Evolutionary conservation across 2,113 vertebrate genomes (phyloP), one percentile per base, ranked within the genome.

Genomic region (Stigmatopora argus): DNA sequence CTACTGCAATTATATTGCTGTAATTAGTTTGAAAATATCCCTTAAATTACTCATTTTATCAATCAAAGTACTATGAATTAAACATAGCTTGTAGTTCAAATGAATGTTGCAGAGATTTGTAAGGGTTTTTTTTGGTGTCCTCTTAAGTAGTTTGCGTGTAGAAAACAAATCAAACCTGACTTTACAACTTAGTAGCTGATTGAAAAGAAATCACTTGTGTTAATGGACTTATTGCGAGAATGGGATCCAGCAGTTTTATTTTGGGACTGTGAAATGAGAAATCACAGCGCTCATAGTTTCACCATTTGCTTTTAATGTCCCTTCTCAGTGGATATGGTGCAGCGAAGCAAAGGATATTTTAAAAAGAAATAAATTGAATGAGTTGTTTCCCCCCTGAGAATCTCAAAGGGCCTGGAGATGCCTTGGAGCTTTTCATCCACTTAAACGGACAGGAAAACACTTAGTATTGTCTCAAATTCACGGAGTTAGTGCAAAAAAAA

Each of bases 391-490:
- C 4, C 4, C 21, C 18, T 13, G 35, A 41, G 18, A 19, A 44
- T 77, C 68, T 78, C 23, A 67, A 65, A 85, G 84, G 71, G 65
- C 70, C 35, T 7, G 45, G 59, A 58, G 75, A 70, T 83, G 81
- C 80, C 75, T 44, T 14, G 18, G 59, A 56, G 66, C 71, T 81
- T 65, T 58, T 34, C 38, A 21, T 23, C 70, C 71, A 68, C 75
- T 80, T 23, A 67, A 80, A 64, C 76, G 70, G 77, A 85, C 83
- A 76, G 76, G 55, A 19, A 63, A 70, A 31, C 23, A 69, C 59
- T 83, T 80, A 67, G 66, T 76, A 73, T 75, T 78, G 49, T 90
- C 80, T 85, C 78, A 73, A 72, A 85, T 83, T 85, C 69, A 75
- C 62, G 74, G 80, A 82, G 82, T 85, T 77, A 72, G 68, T 11